Evolutionary conservation across 2,888 invertebrate species (phyloP).

Genomic region (Phymatocera aterrima): DNA sequence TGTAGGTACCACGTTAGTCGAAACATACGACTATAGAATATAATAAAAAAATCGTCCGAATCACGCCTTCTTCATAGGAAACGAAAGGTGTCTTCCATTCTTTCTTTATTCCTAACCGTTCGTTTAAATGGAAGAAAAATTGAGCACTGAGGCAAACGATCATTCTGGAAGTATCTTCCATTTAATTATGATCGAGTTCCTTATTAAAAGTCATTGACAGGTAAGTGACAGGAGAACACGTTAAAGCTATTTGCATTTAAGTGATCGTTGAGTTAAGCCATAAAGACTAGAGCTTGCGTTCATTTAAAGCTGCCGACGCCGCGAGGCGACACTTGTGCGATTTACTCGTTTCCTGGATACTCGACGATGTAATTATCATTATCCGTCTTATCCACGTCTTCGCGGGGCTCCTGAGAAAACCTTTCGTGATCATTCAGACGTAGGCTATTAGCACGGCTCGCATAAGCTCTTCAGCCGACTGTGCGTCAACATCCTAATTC

Average conservation of each 20-base stretch:
- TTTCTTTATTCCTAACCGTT: too few species aligned
- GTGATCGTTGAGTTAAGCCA: conserved; percentile 11
- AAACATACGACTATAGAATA: too few species aligned
- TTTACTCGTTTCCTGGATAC: conserved; percentile 15
- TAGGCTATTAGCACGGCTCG: conserved; percentile 13
- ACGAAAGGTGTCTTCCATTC: too few species aligned
- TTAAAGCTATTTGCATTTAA: neutral
- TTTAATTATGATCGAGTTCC: neutral
- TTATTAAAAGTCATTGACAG: neutral
- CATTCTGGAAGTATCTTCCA: neutral
- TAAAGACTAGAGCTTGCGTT: conserved; percentile 30
- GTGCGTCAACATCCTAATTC: conserved; percentile 20
- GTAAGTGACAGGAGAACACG: neutral
- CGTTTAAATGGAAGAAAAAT: too few species aligned
- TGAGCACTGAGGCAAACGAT: too few species aligned
- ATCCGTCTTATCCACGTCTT: conserved; percentile 40
- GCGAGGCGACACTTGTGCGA: conserved; percentile 16
- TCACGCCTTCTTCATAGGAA: too few species aligned
- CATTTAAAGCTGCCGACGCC: conserved; percentile 19
- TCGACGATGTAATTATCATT: conserved; percentile 32
- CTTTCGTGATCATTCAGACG: conserved; percentile 20
- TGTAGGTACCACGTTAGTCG: neutral
- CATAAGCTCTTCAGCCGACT: conserved; percentile 22
- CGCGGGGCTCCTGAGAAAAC: neutral
- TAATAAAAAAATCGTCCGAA: too few species aligned